Evolutionary conservation across 2,113 vertebrate species (phyloP).

Genomic region (Sorex araneus): DNA sequence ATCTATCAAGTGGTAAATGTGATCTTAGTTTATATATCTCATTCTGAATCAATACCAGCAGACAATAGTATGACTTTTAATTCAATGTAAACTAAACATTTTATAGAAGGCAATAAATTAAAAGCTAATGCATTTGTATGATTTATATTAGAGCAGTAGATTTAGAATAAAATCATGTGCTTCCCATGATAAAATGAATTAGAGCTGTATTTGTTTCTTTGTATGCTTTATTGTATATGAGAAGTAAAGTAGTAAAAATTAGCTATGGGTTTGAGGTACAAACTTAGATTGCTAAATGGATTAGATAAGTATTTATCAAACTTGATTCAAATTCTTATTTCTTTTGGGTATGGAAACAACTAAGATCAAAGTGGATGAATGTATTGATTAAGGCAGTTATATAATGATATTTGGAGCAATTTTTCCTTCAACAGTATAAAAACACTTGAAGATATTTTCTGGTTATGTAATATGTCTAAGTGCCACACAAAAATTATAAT

Average conservation of each 20-base stretch:
- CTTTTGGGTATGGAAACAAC: slow-evolving; percentile 4
- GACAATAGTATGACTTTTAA: neutral
- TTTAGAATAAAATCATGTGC: slow-evolving; percentile 24
- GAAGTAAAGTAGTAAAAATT: slow-evolving; percentile 10
- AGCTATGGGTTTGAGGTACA: slow-evolving; percentile 32
- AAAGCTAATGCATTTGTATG: slow-evolving; percentile 34
- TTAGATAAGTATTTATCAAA: slow-evolving; percentile 18
- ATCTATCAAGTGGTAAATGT: slow-evolving; percentile 8
- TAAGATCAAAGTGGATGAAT: slow-evolving; percentile 17
- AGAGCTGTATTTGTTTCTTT: slow-evolving; percentile 20
- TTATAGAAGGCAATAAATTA: neutral
- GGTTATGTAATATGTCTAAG: neutral
- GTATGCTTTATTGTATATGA: neutral
- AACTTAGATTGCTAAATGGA: slow-evolving; percentile 17
- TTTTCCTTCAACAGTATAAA: neutral
- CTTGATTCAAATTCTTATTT: neutral
- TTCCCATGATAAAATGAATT: slow-evolving; percentile 9
- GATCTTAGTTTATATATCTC: slow-evolving; percentile 8
- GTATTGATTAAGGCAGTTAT: slow-evolving; percentile 30
- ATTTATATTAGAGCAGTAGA: slow-evolving; percentile 21
- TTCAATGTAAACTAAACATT: neutral
- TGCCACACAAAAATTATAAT: neutral
- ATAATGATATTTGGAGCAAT: neutral
- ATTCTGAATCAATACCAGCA: neutral
- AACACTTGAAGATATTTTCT: slow-evolving; percentile 16